Evolutionary conservation across 2,797 vertebrate species (phyloP), one percentile per base, ranked within the genome.

Genomic region (Silurus aristotelis): DNA sequence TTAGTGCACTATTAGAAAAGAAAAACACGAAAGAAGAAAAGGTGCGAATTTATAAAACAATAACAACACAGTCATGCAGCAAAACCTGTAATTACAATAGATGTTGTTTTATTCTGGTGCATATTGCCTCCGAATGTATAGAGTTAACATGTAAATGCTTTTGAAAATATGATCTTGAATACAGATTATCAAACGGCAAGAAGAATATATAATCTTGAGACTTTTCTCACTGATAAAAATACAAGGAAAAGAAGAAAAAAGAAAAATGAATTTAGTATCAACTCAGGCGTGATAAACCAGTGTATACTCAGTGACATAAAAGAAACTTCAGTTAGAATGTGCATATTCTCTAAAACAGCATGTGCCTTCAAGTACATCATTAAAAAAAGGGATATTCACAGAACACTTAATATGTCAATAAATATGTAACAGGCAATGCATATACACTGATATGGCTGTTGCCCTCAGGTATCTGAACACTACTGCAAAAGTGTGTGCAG

Each of bases 361-460:
- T 56, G 86, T 91, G 80, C 86, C 88, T 79, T 88, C 67, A 87
- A 88, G 84, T 86, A 87, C 73, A 80, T 87, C 20, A 83, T 72
- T 82, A 67, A 81, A 72, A 84, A 83, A 43, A 60, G n/a, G 68
- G 38, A 79, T 6, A 63, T 38, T 84, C 31, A 81, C 22, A 87
- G 73, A 84, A 89, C 86, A 55, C 80, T 76, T 10, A 15, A 83
- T 38, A 38, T 38, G 76, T 61, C 68, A 90, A 90, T 89, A 88
- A 88, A 88, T 85, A 92, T 91, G 93, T 94, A 95, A 95, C 95
- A 92, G 92, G 91, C 91, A 93, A 91, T 92, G 94, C 94, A 94
- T 93, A 94, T 87, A 58, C 93, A 95, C 93, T 93, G 94, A 94
- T 94, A 94, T 92, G 93, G 93, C 94, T 92, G 88, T 89, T 91